These are phyloP conservation scores for Drosophila persimilis DNA, from an alignment of 1,140 invertebrate species.

Conservation along the genomic window DNA sequence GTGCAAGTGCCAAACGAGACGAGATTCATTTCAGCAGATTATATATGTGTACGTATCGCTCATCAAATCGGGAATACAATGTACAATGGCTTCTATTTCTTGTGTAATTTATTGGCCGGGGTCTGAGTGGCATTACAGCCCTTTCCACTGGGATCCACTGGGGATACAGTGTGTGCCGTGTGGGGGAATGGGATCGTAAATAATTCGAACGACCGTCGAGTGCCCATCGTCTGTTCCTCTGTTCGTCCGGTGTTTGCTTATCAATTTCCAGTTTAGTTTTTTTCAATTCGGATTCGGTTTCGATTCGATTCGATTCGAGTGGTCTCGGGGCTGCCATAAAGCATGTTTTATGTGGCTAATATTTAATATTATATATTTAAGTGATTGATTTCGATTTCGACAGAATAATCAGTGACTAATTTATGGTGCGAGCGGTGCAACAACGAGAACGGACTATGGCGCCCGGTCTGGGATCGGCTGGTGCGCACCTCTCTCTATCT, in stretches of 20 bases:
- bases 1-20: constrained; percentile 14
- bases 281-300: not conserved
- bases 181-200: constrained; percentile 46
- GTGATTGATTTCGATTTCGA: constrained; percentile 43
- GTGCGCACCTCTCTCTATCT: too few relatives aligned
- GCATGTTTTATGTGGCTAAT: constrained; percentile 43
- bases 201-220: constrained; percentile 37
- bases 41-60: not conserved
- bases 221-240: constrained; percentile 22
- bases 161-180: too few relatives aligned
- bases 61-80: constrained; percentile 17
- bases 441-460: not conserved
- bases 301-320: constrained; percentile 4
- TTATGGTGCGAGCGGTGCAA: not conserved
- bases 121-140: constrained; percentile 25
- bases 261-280: constrained; percentile 40
- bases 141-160: constrained; percentile 24
- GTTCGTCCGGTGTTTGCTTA: constrained; percentile 22
- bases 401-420: constrained; percentile 33
- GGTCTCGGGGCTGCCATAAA: constrained; percentile 9
- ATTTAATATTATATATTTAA: constrained; percentile 11
- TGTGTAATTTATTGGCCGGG: constrained; percentile 70
- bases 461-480: not conserved
- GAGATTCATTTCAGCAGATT: not conserved
- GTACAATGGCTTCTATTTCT: constrained; percentile 3